Evolutionary conservation across 2,113 vertebrate genomes (phyloP).

Genomic region (Clinocottus analis): DNA sequence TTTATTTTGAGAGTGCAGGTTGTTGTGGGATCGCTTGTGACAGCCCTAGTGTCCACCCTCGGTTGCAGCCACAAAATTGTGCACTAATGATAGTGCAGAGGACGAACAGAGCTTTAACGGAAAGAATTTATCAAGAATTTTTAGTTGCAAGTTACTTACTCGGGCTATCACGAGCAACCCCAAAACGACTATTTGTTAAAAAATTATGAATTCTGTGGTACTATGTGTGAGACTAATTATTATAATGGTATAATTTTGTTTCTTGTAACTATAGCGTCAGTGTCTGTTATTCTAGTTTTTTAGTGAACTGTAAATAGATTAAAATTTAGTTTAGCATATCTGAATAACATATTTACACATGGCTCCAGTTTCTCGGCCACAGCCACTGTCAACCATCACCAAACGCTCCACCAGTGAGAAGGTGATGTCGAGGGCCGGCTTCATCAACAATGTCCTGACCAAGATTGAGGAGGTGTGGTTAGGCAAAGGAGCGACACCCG

Average conservation of each 20-base stretch:
- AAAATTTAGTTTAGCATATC: not conserved
- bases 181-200: too few relatives aligned
- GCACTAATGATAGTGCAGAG: too few relatives aligned
- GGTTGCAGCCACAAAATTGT: not conserved
- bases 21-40: not conserved
- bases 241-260: not conserved
- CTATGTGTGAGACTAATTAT: not conserved
- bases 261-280: too few relatives aligned
- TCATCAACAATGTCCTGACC: conserved; percentile 89
- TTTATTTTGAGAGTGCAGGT: not conserved
- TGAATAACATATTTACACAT: not conserved
- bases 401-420: conserved; percentile 84
- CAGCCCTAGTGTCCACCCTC: not conserved
- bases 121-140: not conserved
- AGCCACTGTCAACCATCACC: conserved; percentile 90
- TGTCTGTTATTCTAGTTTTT: not conserved
- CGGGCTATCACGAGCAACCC: too few relatives aligned
- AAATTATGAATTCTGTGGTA: too few relatives aligned
- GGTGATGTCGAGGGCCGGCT: conserved; percentile 89
- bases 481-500: conserved; percentile 77
- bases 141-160: not conserved
- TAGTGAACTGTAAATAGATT: not conserved
- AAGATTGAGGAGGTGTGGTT: conserved; percentile 93
- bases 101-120: not conserved
- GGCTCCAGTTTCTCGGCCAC: conserved; percentile 87